Percentiles rank a stretch among this genome's conserved stretches.
Evolutionary conservation across 2,888 invertebrate species (phyloP).

Genomic region (Lottia scabra): DNA sequence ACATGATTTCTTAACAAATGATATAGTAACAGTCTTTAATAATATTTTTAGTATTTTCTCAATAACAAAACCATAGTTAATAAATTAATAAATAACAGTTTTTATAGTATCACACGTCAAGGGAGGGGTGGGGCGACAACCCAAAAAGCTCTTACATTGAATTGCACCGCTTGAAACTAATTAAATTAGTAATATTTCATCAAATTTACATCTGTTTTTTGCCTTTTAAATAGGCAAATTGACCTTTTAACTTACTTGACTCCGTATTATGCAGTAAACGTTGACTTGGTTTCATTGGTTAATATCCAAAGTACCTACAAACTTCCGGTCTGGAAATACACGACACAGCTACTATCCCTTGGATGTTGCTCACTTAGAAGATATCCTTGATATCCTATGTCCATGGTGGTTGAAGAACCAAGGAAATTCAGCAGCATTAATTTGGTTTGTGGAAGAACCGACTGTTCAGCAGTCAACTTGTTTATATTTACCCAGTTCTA

Average conservation of each 20-base stretch:
- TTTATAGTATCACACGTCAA: background rate
- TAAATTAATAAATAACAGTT: background rate
- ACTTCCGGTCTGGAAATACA: too few species aligned
- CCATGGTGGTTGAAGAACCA: background rate
- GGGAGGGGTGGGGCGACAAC: background rate
- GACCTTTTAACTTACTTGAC: too few species aligned
- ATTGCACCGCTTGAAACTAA: background rate
- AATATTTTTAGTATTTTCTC: too few species aligned
- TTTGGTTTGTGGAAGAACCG: background rate
- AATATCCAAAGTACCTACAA: too few species aligned
- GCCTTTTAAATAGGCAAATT: too few species aligned
- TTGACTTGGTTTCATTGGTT: too few species aligned
- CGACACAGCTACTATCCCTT: too few species aligned
- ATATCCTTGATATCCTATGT: too few species aligned
- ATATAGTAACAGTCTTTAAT: too few species aligned
- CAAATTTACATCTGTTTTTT: background rate
- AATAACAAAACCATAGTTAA: background rate
- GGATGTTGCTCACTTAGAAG: too few species aligned
- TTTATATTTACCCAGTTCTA: background rate
- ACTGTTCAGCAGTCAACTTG: background rate
- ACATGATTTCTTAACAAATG: too few species aligned
- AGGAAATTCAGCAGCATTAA: background rate
- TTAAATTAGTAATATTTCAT: background rate
- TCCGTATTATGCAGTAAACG: too few species aligned
- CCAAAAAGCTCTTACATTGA: slow-evolving; percentile 2